These are phyloP conservation scores for Anniella stebbinsi DNA, from an alignment of 2,797 vertebrate genomes.

Conservation along the genomic window DNA sequence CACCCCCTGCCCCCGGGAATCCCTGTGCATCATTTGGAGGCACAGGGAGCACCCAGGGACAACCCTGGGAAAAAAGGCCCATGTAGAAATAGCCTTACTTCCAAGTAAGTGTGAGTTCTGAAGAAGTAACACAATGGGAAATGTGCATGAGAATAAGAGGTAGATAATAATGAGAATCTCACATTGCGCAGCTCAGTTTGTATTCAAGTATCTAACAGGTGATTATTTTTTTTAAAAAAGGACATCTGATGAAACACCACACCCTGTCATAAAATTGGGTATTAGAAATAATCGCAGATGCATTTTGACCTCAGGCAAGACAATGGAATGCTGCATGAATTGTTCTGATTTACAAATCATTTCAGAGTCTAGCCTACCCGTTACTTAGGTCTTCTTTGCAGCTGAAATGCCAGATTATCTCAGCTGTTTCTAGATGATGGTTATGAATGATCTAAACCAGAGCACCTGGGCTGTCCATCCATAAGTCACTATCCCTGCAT, in stretches of 20 bases:
- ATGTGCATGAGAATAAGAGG: background rate
- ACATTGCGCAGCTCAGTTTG: background rate
- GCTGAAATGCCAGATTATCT: conserved; percentile 52
- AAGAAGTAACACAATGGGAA: background rate
- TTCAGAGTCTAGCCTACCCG: background rate
- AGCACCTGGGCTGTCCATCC: background rate
- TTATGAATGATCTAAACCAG: conserved; percentile 4
- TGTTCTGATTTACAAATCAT: conserved; percentile 42
- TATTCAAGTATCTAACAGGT: conserved; percentile 23
- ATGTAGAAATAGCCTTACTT: too few relatives aligned
- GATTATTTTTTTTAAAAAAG: background rate
- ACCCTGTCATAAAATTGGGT: background rate
- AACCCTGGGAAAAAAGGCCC: too few relatives aligned
- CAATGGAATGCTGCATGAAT: conserved; percentile 1
- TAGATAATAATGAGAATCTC: background rate
- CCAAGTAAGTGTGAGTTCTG: background rate
- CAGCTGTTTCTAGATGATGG: conserved; percentile 10
- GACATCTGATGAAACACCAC: background rate
- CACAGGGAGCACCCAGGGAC: too few relatives aligned
- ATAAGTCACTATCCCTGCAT: conserved; percentile 20
- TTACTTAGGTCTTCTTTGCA: background rate
- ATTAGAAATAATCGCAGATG: conserved; percentile 42
- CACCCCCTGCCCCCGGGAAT: too few relatives aligned
- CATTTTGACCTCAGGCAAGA: conserved; percentile 21
- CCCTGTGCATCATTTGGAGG: too few relatives aligned